These are phyloP conservation scores for Lysiphlebus fabarum DNA, from an alignment of 1,140 invertebrate species.

Conservation along the genomic window DNA sequence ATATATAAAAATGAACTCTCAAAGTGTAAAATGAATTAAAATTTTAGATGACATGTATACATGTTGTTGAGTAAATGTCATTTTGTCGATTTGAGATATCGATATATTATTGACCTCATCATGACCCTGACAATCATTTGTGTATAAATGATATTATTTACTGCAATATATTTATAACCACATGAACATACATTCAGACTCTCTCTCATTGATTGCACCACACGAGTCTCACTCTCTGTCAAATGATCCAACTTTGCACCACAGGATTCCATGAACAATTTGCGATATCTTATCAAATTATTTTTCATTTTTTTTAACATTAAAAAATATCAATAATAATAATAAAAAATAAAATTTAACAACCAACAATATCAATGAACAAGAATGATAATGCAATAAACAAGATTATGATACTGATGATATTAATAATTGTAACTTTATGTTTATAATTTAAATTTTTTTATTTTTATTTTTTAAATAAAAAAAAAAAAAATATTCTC, in stretches of 20 bases:
- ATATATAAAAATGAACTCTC: not conserved
- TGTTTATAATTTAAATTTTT: not conserved
- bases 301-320: not conserved
- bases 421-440: no score
- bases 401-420: no score
- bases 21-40: slow-evolving; percentile 15
- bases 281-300: slow-evolving; percentile 10
- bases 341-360: not conserved
- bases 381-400: no score
- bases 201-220: slow-evolving; percentile 3
- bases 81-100: slow-evolving; percentile 21
- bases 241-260: slow-evolving; percentile 11
- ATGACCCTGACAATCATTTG: slow-evolving; percentile 5
- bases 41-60: not conserved
- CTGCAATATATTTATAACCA: no score
- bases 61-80: slow-evolving; percentile 14
- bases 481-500: not conserved
- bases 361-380: no score
- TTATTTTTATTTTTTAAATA: not conserved
- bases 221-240: not conserved
- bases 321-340: no score
- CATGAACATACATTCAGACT: not conserved
- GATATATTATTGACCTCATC: slow-evolving; percentile 17
- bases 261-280: not conserved
- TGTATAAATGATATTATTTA: not conserved